Base-by-base conservation (phyloP, 2,113 vertebrate genomes). In the Leptosomus discolor region DNA sequence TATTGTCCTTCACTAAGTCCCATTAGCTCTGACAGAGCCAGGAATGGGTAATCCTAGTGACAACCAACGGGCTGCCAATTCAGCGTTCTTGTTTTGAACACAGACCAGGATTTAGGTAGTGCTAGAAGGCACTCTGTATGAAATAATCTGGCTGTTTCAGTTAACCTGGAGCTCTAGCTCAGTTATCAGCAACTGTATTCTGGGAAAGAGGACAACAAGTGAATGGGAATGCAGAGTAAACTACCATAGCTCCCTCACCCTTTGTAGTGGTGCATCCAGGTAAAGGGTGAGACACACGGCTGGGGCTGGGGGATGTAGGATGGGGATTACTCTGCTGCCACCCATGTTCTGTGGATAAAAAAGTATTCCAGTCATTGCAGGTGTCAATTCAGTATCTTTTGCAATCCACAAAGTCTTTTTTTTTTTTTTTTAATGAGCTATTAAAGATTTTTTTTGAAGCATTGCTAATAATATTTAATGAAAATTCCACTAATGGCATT, bases 321-420 rank as follows among this genome's bases (percentile, higher is more conserved):
- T 92, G 88, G 94, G 94, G 57, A 61, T 91, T 95, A 95, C 73
- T 94, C 94, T 95, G 85, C 95, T 95, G 94, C 83, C 89, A 95
- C 91, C 91, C 94, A 89, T 79, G 86, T 87, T 97, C 95, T 95
- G 92, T 89, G 96, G 73, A 97, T 69, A 92, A 96, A 96, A 96
- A 94, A 94, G 85, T 76, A 97, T 92, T 95, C 76, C 82, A 81
- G 94, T 96, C 92, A 97, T 60, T 92, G 39, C 54, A 96, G 58
- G 64, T 21, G 64, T 91, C 94, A 97, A 76, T 67, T 93, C 90
- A 95, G 68, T 67, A 91, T n/a, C 58, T 71, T 77, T 67, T n/a
- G 45, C 93, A 95, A 95, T 37, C 69, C 68, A 92, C 46, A 85
- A 69, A 80, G 34, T 70, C 3, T 26, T 63, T 19, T n/a, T 30